Conservation (phyloP, 1,140 invertebrate genomes). For the Nasonia giraulti region DNA sequence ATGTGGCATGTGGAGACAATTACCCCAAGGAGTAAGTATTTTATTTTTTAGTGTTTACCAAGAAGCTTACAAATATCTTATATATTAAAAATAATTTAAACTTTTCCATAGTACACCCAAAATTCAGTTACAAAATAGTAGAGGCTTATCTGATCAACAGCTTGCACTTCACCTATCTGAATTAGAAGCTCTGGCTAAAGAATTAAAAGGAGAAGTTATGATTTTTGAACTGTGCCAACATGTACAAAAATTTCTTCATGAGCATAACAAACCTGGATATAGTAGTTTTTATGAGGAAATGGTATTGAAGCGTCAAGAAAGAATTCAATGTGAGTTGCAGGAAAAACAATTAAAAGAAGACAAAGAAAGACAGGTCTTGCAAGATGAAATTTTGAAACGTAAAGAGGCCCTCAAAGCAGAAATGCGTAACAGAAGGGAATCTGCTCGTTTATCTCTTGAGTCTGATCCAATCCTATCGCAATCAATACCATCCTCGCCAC, state of each 20-base stretch:
- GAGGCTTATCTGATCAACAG: conserved; percentile 81
- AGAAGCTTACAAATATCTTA: neutral
- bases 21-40: conserved; percentile 84
- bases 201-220: conserved; percentile 83
- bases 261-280: conserved; percentile 83
- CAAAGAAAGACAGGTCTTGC: conserved; percentile 78
- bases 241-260: conserved; percentile 81
- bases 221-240: conserved; percentile 84
- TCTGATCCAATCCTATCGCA: conserved; percentile 58
- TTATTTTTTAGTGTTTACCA: conserved; percentile 6
- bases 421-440: conserved; percentile 69
- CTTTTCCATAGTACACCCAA: conserved; percentile 74
- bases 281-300: conserved; percentile 91
- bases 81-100: conserved; percentile 1
- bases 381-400: conserved; percentile 81
- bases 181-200: conserved; percentile 75
- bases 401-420: conserved; percentile 81
- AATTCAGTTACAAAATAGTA: conserved; percentile 79
- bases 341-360: conserved; percentile 78
- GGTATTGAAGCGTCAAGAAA: conserved; percentile 79
- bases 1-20: conserved; percentile 78
- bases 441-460: conserved; percentile 58
- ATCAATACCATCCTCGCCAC: conserved; percentile 67
- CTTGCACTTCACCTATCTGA: conserved; percentile 76
- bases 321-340: conserved; percentile 77